phyloP scores from a whole-genome alignment of 2,797 vertebrate genomes.

The Zalophus californianus region DNA sequence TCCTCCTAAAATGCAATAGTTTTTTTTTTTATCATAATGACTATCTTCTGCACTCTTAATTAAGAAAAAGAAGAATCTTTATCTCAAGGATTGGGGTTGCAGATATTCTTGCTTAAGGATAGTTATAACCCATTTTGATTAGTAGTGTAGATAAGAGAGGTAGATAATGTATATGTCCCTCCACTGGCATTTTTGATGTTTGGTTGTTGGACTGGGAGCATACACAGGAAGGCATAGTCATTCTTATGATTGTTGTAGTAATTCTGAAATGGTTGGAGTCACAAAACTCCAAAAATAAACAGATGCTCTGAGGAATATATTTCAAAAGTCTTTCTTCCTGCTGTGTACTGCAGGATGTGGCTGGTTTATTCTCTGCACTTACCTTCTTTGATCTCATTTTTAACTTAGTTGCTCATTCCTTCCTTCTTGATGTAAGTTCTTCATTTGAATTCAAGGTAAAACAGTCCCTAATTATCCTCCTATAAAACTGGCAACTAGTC shows the following conservation, averaged over 20 bases:
- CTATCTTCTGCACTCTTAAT: slow-evolving; percentile 32
- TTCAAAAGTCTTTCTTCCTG: neutral
- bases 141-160: neutral
- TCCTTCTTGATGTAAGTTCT: neutral
- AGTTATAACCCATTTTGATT: neutral
- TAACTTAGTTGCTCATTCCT: neutral
- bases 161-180: neutral
- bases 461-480: neutral
- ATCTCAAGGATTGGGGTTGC: neutral
- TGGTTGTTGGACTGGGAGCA: neutral
- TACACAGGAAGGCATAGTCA: neutral
- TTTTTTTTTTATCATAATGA: slow-evolving; percentile 20
- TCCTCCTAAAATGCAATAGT: neutral
- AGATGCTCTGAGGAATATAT: neutral
- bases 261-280: neutral
- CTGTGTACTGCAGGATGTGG: neutral
- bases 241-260: neutral
- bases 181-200: neutral
- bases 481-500: neutral
- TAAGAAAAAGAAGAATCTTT: neutral
- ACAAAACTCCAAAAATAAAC: neutral
- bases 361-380: neutral
- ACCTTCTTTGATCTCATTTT: neutral
- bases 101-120: neutral
- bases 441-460: neutral